Evolutionary conservation across 2,113 vertebrate species (phyloP).

Genomic region (Elephas maximus): DNA sequence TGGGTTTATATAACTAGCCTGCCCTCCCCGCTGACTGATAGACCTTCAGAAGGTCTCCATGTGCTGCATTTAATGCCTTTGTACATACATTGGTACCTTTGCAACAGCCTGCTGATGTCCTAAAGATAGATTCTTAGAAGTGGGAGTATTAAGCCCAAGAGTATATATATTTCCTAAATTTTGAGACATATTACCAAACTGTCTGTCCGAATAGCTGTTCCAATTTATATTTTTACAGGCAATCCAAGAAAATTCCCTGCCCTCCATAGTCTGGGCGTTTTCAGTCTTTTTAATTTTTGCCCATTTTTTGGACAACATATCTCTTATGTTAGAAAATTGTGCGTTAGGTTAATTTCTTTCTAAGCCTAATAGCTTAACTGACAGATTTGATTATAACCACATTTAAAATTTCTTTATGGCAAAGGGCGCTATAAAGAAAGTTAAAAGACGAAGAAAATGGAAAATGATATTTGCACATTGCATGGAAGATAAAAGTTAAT

Average conservation of each 20-base stretch:
- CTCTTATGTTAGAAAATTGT: slow-evolving; percentile 18
- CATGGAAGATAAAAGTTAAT: not conserved
- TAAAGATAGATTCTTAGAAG: not conserved
- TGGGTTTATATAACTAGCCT: not conserved
- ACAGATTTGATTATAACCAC: not conserved
- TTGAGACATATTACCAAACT: not conserved
- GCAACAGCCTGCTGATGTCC: not conserved
- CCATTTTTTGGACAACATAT: not conserved
- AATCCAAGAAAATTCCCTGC: not conserved
- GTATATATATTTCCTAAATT: not conserved
- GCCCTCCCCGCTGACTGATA: not conserved
- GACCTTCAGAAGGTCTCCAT: not conserved
- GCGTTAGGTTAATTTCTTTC: not conserved
- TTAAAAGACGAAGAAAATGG: not conserved
- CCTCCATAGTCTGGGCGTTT: not conserved
- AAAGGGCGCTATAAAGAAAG: not conserved
- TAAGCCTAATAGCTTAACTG: not conserved
- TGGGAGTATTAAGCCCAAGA: not conserved
- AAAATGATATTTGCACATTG: not conserved
- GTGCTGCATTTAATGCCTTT: not conserved
- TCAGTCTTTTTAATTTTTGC: not conserved
- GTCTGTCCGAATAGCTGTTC: not conserved
- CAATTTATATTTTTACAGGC: not conserved
- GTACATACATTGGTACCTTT: not conserved
- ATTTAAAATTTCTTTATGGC: not conserved